A percentile compares a stretch with the other conserved stretches of the same genome.
Conservation (phyloP, 2,113 vertebrate species). For the Leuciscus idus region DNA sequence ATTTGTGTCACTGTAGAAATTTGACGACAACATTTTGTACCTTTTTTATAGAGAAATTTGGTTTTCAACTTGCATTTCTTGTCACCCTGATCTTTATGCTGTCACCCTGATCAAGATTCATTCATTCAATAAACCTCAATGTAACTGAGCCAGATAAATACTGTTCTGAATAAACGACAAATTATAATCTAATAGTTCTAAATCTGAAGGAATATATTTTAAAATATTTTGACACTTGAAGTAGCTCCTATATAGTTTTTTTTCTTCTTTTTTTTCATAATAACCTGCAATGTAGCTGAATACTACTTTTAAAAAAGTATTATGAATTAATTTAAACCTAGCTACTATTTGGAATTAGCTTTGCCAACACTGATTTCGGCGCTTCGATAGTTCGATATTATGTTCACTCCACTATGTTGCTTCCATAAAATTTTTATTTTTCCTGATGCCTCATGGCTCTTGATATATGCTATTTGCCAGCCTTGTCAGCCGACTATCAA, state of each 20-base stretch:
- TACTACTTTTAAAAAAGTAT: not conserved
- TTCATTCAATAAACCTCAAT: not conserved
- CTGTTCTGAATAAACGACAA: not conserved
- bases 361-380: no score
- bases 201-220: not conserved
- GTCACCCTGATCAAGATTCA: not conserved
- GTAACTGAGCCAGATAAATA: not conserved
- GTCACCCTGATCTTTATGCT: no score
- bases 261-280: not conserved
- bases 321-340: not conserved
- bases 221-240: not conserved
- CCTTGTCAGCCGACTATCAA: slow-evolving; percentile 24
- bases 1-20: not conserved
- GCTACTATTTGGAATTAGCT: not conserved
- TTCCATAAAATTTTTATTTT: not conserved
- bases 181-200: not conserved
- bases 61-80: not conserved
- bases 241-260: not conserved
- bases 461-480: slow-evolving; percentile 3
- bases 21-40: not conserved
- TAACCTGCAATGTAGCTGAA: not conserved
- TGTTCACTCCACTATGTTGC: not conserved
- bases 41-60: not conserved
- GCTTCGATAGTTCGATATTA: no score
- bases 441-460: not conserved